These are phyloP conservation scores for Acridotheres tristis DNA, from an alignment of 2,797 vertebrate species.

Conservation along the genomic window DNA sequence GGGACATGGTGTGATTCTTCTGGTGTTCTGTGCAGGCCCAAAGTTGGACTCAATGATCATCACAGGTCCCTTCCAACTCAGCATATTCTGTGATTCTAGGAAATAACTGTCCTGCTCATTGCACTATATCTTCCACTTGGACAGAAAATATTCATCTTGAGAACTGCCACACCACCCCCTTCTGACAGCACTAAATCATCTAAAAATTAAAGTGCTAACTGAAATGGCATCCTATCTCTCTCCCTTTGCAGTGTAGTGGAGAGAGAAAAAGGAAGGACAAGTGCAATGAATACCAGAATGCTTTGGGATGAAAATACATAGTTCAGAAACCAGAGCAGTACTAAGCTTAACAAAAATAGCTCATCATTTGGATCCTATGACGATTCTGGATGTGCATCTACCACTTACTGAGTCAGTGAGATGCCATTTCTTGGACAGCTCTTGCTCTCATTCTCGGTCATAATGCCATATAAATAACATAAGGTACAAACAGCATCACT, in stretches of 20 bases:
- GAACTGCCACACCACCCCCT: background rate
- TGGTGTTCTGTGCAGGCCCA: background rate
- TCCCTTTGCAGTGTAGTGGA: background rate
- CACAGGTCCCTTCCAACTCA: background rate
- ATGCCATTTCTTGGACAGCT: conserved; percentile 37
- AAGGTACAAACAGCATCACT: background rate
- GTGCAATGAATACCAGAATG: background rate
- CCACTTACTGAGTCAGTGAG: conserved; percentile 13
- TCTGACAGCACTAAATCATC: background rate
- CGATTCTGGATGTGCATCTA: background rate
- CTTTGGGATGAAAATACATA: conserved; percentile 14
- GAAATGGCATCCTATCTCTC: background rate
- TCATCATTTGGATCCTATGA: conserved; percentile 18
- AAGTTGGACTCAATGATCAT: background rate
- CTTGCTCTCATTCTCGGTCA: conserved; percentile 18
- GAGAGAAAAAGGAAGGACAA: background rate
- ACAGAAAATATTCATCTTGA: background rate
- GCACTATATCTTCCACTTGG: background rate
- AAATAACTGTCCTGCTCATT: background rate
- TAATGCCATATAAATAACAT: conserved; percentile 37
- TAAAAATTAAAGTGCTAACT: background rate
- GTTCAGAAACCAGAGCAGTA: background rate
- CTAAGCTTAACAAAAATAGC: conserved; percentile 15
- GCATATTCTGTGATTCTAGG: background rate
- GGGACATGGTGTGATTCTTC: background rate